These are phyloP conservation scores for Crax fasciolata DNA, from an alignment of 2,797 vertebrate genomes.

Conservation along the genomic window DNA sequence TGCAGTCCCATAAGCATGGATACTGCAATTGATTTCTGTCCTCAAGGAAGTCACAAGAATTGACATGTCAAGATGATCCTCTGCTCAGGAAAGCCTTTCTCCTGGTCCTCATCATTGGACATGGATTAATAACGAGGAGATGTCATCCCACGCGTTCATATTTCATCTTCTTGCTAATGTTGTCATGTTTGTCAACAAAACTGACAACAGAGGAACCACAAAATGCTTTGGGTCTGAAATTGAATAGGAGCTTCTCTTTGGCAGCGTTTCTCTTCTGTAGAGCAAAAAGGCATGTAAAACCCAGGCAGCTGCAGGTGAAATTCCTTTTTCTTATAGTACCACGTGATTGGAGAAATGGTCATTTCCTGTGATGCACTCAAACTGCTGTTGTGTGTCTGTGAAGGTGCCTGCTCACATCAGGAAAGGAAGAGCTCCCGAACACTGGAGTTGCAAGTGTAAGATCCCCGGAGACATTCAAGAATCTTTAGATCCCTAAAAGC, in stretches of 20 bases:
- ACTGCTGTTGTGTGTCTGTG: not conserved
- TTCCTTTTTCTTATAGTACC: not conserved
- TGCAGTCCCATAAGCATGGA: not conserved
- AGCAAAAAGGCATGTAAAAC: not conserved
- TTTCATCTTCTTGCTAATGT: not conserved
- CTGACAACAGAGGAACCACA: not conserved
- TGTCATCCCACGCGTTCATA: not conserved
- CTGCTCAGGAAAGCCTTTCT: not conserved
- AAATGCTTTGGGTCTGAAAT: not conserved
- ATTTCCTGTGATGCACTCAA: rapidly evolving
- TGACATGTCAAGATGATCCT: not conserved
- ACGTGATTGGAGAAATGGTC: rapidly evolving
- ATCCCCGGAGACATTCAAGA: not conserved
- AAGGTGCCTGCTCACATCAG: not conserved
- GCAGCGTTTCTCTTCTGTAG: not conserved
- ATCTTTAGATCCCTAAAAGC: not conserved
- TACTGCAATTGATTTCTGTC: not conserved
- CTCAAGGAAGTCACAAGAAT: rapidly evolving
- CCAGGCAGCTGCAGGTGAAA: not conserved
- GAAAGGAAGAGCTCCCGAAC: not conserved
- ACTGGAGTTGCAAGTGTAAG: not conserved
- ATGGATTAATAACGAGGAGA: not conserved
- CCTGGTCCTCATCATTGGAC: not conserved
- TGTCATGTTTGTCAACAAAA: not conserved
- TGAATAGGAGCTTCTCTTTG: not conserved